phyloP scores from a whole-genome alignment of 2,797 vertebrate species.

The Okamejei kenojei region DNA sequence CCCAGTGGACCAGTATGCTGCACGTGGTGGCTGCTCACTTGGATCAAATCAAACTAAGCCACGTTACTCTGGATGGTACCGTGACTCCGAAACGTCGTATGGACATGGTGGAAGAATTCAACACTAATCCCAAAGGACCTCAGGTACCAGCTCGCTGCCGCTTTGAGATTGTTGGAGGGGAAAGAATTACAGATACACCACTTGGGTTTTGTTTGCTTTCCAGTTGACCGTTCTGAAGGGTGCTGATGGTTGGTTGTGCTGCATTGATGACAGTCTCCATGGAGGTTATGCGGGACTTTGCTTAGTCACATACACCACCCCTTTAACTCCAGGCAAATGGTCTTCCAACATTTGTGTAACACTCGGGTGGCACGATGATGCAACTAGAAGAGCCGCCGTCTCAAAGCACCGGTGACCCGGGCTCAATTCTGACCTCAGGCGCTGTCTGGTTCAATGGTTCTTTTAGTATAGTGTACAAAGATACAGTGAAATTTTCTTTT shows the following conservation, averaged over 20 bases:
- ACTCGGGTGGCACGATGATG: too few relatives aligned
- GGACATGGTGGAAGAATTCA: conserved; percentile 90
- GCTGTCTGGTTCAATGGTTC: too few relatives aligned
- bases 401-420: too few relatives aligned
- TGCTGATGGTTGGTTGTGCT: neutral
- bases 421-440: too few relatives aligned
- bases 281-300: neutral
- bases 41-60: conserved; percentile 58
- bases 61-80: conserved; percentile 71
- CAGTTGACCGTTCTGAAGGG: neutral
- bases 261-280: neutral
- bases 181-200: neutral
- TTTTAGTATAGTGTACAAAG: too few relatives aligned
- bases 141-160: conserved; percentile 58
- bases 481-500: too few relatives aligned
- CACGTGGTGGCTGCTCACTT: conserved; percentile 75
- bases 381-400: too few relatives aligned
- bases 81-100: conserved; percentile 83
- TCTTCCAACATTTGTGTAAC: neutral
- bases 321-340: neutral
- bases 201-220: neutral
- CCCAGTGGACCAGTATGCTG: conserved; percentile 95
- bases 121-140: conserved; percentile 68
- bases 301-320: neutral
- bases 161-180: too few relatives aligned